phyloP scores from a whole-genome alignment of 2,113 vertebrate species.

The Crotalus tigris region DNA sequence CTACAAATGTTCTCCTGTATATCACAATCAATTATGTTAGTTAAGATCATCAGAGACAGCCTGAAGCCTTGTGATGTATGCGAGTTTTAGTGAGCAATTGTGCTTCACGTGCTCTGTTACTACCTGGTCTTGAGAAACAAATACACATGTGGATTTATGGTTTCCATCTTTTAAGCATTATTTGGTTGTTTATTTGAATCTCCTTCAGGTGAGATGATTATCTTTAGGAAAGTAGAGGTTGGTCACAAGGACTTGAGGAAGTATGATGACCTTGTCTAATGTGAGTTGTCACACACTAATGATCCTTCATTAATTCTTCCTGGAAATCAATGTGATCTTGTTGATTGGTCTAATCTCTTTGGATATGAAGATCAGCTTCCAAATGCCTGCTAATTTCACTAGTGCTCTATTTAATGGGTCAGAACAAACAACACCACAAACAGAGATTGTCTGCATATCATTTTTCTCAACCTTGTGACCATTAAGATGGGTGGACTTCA shows the following conservation, averaged over 20 bases:
- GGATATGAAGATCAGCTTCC: neutral
- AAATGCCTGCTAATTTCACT: neutral
- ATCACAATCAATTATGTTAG: neutral
- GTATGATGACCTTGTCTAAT: neutral
- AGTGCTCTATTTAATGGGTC: neutral
- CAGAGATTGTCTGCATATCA: neutral
- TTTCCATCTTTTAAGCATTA: neutral
- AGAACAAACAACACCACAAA: neutral
- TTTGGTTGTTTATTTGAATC: neutral
- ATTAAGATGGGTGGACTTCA: neutral
- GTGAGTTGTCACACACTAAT: neutral
- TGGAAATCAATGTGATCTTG: neutral
- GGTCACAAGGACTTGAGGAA: neutral
- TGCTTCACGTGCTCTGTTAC: neutral
- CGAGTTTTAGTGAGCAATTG: neutral
- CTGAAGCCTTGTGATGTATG: neutral
- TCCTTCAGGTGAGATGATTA: neutral
- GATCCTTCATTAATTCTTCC: neutral
- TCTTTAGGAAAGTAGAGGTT: neutral
- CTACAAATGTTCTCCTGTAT: too few relatives aligned
- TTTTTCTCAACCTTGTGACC: neutral
- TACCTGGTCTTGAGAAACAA: neutral
- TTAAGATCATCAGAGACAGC: neutral
- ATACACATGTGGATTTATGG: neutral
- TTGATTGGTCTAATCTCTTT: neutral